phyloP scores from a whole-genome alignment of 1,140 invertebrate species.

The Homarus americanus region DNA sequence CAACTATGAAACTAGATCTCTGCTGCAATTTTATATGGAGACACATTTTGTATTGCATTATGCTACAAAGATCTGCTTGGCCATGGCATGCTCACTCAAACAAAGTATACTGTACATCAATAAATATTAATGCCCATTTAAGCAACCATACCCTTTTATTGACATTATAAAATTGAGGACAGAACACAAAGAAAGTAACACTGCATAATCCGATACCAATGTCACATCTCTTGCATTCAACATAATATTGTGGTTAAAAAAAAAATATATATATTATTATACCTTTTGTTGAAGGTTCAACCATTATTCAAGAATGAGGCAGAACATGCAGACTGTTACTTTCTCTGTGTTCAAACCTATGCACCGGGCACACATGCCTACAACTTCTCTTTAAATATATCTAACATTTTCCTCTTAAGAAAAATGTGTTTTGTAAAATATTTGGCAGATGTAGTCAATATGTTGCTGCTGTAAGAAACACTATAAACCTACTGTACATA shows the following conservation, averaged over 20 bases:
- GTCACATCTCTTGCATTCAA: neutral
- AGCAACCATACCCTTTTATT: conserved; percentile 23
- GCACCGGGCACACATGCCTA: conserved; percentile 1
- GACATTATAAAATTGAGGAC: conserved; percentile 34
- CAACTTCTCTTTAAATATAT: neutral
- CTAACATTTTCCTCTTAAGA: conserved; percentile 13
- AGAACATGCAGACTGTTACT: neutral
- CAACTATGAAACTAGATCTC: conserved; percentile 20
- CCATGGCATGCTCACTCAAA: conserved; percentile 17
- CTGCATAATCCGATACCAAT: conserved; percentile 1
- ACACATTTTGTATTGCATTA: neutral
- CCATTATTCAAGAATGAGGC: neutral
- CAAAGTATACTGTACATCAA: conserved; percentile 20
- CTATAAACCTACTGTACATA: conserved; percentile 62
- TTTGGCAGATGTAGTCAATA: conserved; percentile 42
- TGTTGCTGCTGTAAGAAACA: conserved; percentile 60
- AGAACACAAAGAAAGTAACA: conserved; percentile 52
- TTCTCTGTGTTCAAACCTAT: conserved; percentile 29
- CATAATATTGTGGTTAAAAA: neutral
- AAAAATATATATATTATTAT: neutral
- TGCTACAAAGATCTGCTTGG: conserved; percentile 9
- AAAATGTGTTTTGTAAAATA: conserved; percentile 20
- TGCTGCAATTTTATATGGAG: neutral
- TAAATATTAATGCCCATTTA: conserved; percentile 37
- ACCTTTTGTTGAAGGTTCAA: neutral